Evolutionary conservation across 2,113 vertebrate species (phyloP), one percentile per base, ranked within the genome.

Genomic region (Balaeniceps rex): DNA sequence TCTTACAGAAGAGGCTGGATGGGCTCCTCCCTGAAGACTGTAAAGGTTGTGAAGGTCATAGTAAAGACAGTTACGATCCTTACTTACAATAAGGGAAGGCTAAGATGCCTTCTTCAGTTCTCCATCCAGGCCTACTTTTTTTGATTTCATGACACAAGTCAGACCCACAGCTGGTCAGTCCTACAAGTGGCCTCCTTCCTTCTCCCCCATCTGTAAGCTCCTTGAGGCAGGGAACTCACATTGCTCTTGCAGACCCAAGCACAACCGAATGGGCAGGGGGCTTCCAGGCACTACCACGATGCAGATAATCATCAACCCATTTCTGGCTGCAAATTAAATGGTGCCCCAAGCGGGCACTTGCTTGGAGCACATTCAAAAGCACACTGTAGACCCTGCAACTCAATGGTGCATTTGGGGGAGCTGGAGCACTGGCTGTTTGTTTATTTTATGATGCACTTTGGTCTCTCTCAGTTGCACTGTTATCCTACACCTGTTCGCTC

Each of bases 391-490:
- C 87, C 93, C 87, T 91, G 89, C 63, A 89, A 55, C 40, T 22
- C 61, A 74, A 85, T 3, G 38, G 78, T 66, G 68, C 91, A 71
- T 95, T 54, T 96, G 87, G 93, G 91, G 94, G 91, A 95, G 84
- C 87, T 58, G 91, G 40, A 90, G 87, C 82, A 75, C 36, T 24
- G 88, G 33, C 82, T 77, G 91, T 84, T 94, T 95, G 91, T 94
- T 97, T 94, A 88, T 94, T 97, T 97, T 95, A 93, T 93, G 89
- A 96, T 90, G 94, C 96, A 96, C 96, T 96, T 97, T 93, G 96
- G 95, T 95, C 96, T 93, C 94, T 91, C 96, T 95, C 89, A 90
- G 93, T 95, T 96, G 97, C 71, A 10, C 93, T 95, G 91, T 95
- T 97, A 97, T 83, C 84, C 96, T 71, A 83, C 95, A 97, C 94